Evolutionary conservation across 2,888 invertebrate species (phyloP).

Genomic region (Heliconius sara): DNA sequence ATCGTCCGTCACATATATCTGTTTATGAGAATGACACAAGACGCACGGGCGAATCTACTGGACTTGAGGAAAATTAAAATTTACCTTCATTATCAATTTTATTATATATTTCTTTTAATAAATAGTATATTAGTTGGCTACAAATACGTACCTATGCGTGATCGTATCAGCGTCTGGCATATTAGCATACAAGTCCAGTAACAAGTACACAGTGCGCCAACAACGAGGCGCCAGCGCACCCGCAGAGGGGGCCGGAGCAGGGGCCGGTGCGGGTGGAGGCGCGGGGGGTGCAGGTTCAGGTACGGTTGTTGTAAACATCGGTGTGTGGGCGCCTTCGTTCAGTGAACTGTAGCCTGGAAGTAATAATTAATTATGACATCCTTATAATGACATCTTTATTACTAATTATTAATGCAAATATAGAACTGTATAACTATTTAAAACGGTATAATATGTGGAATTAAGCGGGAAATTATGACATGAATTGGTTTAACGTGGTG

Average conservation of each 20-base stretch:
- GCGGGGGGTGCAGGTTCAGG: constrained; percentile 37
- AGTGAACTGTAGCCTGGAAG: constrained; percentile 89
- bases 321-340: constrained; percentile 89
- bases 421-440: too few relatives aligned
- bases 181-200: constrained; percentile 95
- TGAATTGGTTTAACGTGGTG: too few relatives aligned
- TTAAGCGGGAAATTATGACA: too few relatives aligned
- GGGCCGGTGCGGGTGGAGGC: constrained; percentile 42
- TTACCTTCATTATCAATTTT: too few relatives aligned
- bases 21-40: too few relatives aligned
- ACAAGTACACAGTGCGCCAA: constrained; percentile 97
- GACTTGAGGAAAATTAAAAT: neutral
- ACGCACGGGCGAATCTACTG: neutral
- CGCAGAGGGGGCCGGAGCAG: constrained; percentile 86
- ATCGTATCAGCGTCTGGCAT: constrained; percentile 98
- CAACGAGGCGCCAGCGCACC: constrained; percentile 88
- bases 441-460: too few relatives aligned
- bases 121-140: too few relatives aligned
- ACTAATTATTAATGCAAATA: too few relatives aligned
- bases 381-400: too few relatives aligned
- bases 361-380: neutral
- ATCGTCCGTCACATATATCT: too few relatives aligned
- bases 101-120: too few relatives aligned
- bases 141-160: constrained; percentile 84
- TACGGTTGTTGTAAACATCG: constrained; percentile 72